phyloP scores from a whole-genome alignment of 1,140 invertebrate species.

The Cydia amplana region DNA sequence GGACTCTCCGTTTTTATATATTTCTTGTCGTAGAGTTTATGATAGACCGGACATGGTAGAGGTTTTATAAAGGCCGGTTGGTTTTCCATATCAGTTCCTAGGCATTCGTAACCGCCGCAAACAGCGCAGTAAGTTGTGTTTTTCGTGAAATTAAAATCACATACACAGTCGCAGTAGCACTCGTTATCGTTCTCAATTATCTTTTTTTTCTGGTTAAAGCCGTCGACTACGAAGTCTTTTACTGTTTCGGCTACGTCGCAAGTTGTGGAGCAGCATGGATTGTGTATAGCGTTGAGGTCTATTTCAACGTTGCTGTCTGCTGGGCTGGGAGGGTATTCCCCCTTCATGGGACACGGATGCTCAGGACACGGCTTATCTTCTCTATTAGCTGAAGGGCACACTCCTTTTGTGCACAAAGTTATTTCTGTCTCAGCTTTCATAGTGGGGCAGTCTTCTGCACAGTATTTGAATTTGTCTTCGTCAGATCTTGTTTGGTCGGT shows the following conservation, averaged over 20 bases:
- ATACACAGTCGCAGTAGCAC: conserved; percentile 69
- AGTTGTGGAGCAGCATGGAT: conserved; percentile 63
- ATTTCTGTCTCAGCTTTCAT: conserved; percentile 48
- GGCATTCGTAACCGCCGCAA: conserved; percentile 69
- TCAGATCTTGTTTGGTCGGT: not conserved
- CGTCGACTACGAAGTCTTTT: conserved; percentile 66
- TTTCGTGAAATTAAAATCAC: conserved; percentile 64
- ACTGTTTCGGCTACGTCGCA: conserved; percentile 65
- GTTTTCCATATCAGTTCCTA: conserved; percentile 61
- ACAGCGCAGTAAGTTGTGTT: conserved; percentile 69
- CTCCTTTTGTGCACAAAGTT: conserved; percentile 58
- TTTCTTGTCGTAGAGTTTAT: conserved; percentile 70
- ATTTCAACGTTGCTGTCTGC: conserved; percentile 66
- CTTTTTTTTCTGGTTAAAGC: conserved; percentile 46
- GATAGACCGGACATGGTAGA: conserved; percentile 72
- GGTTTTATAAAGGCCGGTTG: conserved; percentile 62
- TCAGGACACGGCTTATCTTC: conserved; percentile 42
- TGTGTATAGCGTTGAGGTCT: conserved; percentile 60
- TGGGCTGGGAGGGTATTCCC: conserved; percentile 52
- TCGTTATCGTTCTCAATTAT: conserved; percentile 45
- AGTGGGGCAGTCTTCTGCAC: conserved; percentile 62
- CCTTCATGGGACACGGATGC: conserved; percentile 47
- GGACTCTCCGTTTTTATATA: conserved; percentile 58
- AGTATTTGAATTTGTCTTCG: conserved; percentile 51
- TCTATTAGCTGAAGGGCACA: conserved; percentile 49